These are phyloP conservation scores for Hemicentrotus pulcherrimus DNA, from an alignment of 35 echinoderm and acorn worm genomes.

Conservation along the genomic window DNA sequence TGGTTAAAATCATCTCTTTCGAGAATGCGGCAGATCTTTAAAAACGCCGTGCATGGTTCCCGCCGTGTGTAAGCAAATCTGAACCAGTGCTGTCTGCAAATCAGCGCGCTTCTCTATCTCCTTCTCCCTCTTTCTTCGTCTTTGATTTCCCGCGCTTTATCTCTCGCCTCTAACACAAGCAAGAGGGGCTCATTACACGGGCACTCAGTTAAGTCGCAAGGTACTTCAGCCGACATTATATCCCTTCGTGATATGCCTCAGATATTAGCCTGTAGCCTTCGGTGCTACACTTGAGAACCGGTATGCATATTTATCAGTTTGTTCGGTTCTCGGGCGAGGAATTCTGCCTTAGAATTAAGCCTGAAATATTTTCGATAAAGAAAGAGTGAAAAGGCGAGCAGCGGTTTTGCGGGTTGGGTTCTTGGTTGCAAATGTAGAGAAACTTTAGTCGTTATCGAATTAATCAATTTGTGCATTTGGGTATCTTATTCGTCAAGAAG, in stretches of 20 bases:
- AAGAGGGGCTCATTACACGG: conserved; percentile 15
- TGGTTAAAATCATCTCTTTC: neutral
- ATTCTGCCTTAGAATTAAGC: conserved; percentile 23
- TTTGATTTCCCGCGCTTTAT: neutral
- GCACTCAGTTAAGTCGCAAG: conserved; percentile 29
- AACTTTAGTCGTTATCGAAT: neutral
- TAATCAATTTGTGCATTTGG: neutral
- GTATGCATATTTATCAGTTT: conserved; percentile 55
- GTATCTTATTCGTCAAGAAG: neutral
- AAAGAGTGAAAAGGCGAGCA: neutral
- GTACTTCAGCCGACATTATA: conserved; percentile 44
- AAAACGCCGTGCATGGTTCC: neutral
- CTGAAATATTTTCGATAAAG: conserved; percentile 10
- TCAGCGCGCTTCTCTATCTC: neutral
- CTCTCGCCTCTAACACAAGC: neutral
- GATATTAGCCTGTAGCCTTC: conserved; percentile 17
- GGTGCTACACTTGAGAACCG: conserved; percentile 33
- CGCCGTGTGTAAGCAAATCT: conserved; percentile 6
- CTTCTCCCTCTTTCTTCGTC: neutral
- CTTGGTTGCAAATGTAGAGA: neutral
- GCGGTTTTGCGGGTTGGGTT: neutral
- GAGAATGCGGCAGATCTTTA: neutral
- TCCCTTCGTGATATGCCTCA: conserved; percentile 28
- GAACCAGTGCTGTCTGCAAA: neutral
- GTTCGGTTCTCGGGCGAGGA: conserved; percentile 29